phyloP scores from a whole-genome alignment of 2,113 vertebrate genomes.

The Andinoacara biseriatus region DNA sequence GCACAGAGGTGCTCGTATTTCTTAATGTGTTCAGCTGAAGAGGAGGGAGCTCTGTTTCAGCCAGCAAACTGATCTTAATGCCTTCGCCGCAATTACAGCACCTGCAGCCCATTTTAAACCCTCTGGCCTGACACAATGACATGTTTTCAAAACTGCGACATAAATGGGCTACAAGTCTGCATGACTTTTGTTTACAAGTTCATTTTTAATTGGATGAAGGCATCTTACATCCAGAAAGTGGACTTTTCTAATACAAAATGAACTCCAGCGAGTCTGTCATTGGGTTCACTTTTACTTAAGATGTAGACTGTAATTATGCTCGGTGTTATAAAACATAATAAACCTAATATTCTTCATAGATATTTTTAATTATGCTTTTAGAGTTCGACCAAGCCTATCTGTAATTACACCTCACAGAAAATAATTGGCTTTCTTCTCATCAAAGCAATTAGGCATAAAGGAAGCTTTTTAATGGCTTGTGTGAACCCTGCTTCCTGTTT shows the following conservation, averaged over 20 bases:
- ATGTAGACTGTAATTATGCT: conserved; percentile 19
- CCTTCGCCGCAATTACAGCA: background rate
- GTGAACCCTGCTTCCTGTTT: background rate
- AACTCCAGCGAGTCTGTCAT: background rate
- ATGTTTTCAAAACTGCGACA: background rate
- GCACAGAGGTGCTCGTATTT: fast-evolving
- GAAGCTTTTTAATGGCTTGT: background rate
- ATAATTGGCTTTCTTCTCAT: conserved; percentile 44
- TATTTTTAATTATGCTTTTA: background rate
- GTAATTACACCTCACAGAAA: conserved; percentile 40
- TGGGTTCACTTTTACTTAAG: background rate
- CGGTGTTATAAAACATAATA: background rate
- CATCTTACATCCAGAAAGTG: background rate
- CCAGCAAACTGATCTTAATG: background rate
- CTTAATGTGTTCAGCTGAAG: background rate
- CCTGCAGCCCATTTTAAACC: background rate
- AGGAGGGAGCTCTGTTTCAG: fast-evolving
- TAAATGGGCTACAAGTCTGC: background rate
- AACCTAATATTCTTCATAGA: background rate
- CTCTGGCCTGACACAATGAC: conserved; percentile 2
- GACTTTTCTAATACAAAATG: background rate
- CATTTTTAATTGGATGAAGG: conserved; percentile 30
- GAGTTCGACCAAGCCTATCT: conserved; percentile 13
- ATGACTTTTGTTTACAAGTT: conserved; percentile 16
- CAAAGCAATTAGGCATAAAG: conserved; percentile 22